Conservation (phyloP, 2,888 invertebrate species). For the Metalampra italica region DNA sequence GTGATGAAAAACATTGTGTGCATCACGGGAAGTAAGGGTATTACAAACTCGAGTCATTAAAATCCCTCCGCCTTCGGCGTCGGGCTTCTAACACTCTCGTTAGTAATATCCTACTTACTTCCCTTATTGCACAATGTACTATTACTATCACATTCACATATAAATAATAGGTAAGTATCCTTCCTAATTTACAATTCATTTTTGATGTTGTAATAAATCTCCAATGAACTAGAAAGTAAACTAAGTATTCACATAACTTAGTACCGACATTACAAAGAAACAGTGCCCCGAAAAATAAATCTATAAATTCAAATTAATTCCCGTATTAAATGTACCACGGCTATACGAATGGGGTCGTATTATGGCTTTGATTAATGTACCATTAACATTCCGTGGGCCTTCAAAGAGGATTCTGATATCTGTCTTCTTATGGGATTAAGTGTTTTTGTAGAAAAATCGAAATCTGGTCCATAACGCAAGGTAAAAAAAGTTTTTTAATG, state of each 20-base stretch:
- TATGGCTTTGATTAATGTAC: slow-evolving; percentile 49
- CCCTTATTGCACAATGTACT: no score
- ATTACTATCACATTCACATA: no score
- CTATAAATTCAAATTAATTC: slow-evolving; percentile 48
- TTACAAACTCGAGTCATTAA: no score
- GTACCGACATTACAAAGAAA: not conserved
- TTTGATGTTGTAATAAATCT: not conserved
- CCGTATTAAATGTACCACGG: slow-evolving; percentile 26
- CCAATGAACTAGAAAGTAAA: slow-evolving; percentile 1
- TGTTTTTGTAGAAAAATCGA: slow-evolving; percentile 6
- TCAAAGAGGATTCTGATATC: slow-evolving; percentile 15
- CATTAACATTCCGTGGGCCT: slow-evolving; percentile 58
- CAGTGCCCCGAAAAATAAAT: slow-evolving; percentile 25
- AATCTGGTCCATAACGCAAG: not conserved
- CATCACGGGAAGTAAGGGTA: no score
- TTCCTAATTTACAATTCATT: no score
- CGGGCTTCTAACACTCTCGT: no score
- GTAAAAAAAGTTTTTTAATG: not conserved
- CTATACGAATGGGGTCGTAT: slow-evolving; percentile 2
- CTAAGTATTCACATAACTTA: not conserved
- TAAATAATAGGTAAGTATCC: no score
- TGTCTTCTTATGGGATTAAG: slow-evolving; percentile 44
- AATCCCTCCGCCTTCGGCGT: no score
- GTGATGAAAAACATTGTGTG: no score
- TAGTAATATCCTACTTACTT: no score